A percentile compares a stretch with the other conserved stretches of the same genome.
Evolutionary conservation across 1,140 invertebrate genomes (phyloP).

Genomic region (Bombus impatiens): DNA sequence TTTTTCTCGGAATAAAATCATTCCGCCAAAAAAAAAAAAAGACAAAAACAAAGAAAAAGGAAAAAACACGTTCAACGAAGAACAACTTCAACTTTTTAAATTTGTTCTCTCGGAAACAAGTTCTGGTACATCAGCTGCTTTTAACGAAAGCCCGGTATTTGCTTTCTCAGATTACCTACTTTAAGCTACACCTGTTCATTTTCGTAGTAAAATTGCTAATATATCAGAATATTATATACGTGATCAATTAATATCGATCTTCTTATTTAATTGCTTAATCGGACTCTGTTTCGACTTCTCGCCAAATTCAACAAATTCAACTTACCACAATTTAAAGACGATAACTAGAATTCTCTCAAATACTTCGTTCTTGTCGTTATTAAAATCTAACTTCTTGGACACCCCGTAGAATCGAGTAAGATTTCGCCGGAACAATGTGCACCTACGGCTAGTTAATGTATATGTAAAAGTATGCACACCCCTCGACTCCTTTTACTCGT

Average conservation of each 20-base stretch:
- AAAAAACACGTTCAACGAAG: background rate
- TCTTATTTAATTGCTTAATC: too few relatives aligned
- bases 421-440: background rate
- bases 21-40: background rate
- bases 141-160: background rate
- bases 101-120: background rate
- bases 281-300: too few relatives aligned
- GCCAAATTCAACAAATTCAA: too few relatives aligned
- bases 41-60: too few relatives aligned
- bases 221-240: background rate
- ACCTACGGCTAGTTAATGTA: background rate
- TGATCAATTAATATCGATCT: too few relatives aligned
- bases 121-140: background rate
- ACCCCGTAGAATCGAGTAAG: background rate
- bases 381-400: background rate
- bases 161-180: too few relatives aligned
- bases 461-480: background rate
- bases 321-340: too few relatives aligned
- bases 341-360: background rate
- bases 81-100: background rate
- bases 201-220: background rate
- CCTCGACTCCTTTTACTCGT: background rate
- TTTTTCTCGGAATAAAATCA: background rate
- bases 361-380: background rate
- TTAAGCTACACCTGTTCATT: too few relatives aligned